Conservation (phyloP, 2,888 invertebrate genomes). For the Orthonychiurus folsomi region DNA sequence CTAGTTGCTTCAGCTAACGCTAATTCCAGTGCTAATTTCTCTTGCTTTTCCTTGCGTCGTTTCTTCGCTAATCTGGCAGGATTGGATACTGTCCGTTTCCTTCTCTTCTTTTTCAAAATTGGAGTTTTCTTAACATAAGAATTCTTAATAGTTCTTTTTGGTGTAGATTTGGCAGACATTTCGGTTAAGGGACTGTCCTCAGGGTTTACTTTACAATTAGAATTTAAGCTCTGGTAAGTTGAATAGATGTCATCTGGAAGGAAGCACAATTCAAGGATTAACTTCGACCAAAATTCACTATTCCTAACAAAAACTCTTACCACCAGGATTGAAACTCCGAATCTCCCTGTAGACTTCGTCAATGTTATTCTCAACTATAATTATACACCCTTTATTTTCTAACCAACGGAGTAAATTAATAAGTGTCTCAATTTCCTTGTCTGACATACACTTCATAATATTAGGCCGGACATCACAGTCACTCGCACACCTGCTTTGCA, state of each 20-base stretch:
- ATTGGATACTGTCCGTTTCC: background rate
- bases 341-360: background rate
- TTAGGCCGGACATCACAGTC: too few species aligned
- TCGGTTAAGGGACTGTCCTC: background rate
- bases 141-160: too few species aligned
- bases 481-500: too few species aligned
- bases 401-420: background rate
- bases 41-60: background rate
- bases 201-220: background rate
- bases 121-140: too few species aligned
- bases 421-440: background rate
- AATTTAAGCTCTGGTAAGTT: background rate
- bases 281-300: background rate
- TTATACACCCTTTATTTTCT: background rate
- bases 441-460: background rate
- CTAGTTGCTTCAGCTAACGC: background rate
- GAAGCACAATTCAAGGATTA: background rate
- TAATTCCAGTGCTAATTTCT: background rate
- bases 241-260: background rate
- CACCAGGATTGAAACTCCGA: background rate
- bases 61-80: too few species aligned
- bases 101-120: background rate
- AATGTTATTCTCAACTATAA: background rate
- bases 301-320: background rate
- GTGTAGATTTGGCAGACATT: background rate